phyloP scores from a whole-genome alignment of 2,888 invertebrate genomes.

The Ophioninae sp. region DNA sequence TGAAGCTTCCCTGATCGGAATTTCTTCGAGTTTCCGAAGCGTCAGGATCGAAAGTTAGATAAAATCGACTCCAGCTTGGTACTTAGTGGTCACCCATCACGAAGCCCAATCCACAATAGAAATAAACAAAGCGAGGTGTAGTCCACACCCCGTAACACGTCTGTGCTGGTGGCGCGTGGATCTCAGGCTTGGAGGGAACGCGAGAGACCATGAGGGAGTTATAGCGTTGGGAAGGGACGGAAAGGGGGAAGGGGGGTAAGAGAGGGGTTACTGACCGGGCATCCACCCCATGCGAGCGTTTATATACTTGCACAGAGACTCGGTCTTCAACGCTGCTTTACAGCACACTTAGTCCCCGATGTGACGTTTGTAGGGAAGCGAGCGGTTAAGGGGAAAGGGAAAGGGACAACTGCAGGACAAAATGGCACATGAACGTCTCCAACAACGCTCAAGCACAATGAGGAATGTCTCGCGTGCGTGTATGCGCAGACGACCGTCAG shows the following conservation, averaged over 20 bases:
- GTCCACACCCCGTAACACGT: constrained; percentile 26
- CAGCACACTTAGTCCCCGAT: constrained; percentile 41
- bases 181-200: constrained; percentile 27
- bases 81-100: neutral
- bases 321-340: constrained; percentile 53
- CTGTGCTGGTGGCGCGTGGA: constrained; percentile 6
- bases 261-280: constrained; percentile 77
- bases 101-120: neutral
- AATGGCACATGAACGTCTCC: constrained; percentile 24
- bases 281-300: constrained; percentile 75
- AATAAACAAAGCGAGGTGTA: constrained; percentile 4
- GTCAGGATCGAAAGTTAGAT: too few species aligned
- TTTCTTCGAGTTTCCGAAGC: too few species aligned
- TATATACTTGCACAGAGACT: constrained; percentile 69
- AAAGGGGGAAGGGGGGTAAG: constrained; percentile 15
- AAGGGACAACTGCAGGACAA: constrained; percentile 16
- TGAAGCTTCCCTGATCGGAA: too few species aligned
- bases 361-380: constrained; percentile 43
- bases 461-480: constrained; percentile 17
- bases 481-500: constrained; percentile 27
- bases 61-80: neutral
- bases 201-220: neutral
- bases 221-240: neutral
- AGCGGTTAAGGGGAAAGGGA: constrained; percentile 18
- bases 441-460: constrained; percentile 17